Percentiles rank a stretch among this genome's conserved stretches.
These are phyloP conservation scores for Drosophila quadrilineata DNA, from an alignment of 1,140 invertebrate genomes.

Conservation along the genomic window DNA sequence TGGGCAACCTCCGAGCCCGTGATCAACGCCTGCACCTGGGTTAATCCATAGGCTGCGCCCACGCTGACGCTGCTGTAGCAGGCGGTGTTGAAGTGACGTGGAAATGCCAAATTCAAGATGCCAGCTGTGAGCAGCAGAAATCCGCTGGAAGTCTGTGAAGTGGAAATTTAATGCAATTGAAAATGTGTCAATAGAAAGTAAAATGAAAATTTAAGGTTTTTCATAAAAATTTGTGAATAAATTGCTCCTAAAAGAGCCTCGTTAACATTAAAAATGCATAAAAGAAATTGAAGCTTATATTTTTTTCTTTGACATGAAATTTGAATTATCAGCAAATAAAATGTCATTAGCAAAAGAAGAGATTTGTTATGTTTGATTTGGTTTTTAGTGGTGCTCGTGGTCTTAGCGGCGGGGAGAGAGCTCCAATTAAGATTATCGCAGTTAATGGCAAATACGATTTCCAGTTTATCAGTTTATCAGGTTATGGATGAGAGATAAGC, in stretches of 20 bases:
- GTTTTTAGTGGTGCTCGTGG: background rate
- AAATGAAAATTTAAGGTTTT: background rate
- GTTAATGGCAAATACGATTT: slow-evolving; percentile 36
- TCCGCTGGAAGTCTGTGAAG: slow-evolving; percentile 56
- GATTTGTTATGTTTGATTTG: background rate
- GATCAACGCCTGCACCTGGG: slow-evolving; percentile 60
- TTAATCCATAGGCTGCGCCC: slow-evolving; percentile 57
- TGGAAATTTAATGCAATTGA: too few species aligned
- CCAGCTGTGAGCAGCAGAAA: slow-evolving; percentile 56
- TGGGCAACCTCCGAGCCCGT: slow-evolving; percentile 62
- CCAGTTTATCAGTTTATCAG: slow-evolving; percentile 45
- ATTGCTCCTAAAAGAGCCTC: background rate
- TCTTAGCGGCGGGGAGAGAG: background rate
- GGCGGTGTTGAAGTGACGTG: slow-evolving; percentile 47
- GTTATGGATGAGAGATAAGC: slow-evolving; percentile 30
- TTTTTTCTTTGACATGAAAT: background rate
- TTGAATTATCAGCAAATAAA: background rate
- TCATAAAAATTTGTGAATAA: background rate
- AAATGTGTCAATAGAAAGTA: background rate
- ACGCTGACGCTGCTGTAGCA: slow-evolving; percentile 66
- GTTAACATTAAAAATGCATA: background rate
- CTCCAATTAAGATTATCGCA: slow-evolving; percentile 15
- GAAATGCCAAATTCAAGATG: slow-evolving; percentile 47
- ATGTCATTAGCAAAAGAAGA: background rate
- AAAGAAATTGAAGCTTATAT: too few species aligned